These are phyloP conservation scores for Pygoscelis adeliae DNA, from an alignment of 2,113 vertebrate species.

Conservation along the genomic window DNA sequence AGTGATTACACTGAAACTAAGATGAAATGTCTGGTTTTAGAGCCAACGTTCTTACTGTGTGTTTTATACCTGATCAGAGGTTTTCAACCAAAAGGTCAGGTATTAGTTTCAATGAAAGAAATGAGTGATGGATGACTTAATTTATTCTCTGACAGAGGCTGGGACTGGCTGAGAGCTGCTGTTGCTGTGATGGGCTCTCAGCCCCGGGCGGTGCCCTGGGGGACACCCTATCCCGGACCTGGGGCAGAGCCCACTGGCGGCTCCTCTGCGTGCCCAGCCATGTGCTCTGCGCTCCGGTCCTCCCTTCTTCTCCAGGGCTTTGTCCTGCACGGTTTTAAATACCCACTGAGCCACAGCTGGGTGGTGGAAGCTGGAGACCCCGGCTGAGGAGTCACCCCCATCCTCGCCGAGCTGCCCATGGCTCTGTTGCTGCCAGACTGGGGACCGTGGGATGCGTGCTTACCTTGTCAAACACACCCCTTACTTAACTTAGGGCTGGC, in stretches of 20 bases:
- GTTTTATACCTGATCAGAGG: not conserved
- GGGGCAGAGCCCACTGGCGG: not conserved
- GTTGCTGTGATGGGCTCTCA: not conserved
- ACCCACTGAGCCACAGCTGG: not conserved
- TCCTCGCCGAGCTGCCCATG: not conserved
- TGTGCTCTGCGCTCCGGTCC: not conserved
- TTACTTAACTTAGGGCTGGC: not conserved
- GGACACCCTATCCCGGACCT: fast-evolving
- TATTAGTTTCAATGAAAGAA: not conserved
- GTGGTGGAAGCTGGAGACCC: not conserved
- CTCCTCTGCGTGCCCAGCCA: fast-evolving
- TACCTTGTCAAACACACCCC: not conserved
- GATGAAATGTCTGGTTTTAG: not conserved
- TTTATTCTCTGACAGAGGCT: not conserved
- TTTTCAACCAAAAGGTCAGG: not conserved
- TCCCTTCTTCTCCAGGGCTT: not conserved
- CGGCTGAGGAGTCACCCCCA: no score
- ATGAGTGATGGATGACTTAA: not conserved
- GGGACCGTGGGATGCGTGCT: fast-evolving
- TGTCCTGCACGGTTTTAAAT: fast-evolving
- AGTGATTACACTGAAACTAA: no score
- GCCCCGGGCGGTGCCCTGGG: not conserved
- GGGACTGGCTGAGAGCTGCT: not conserved
- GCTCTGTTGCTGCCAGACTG: not conserved
- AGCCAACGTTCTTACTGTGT: not conserved